Evolutionary conservation across 2,113 vertebrate species (phyloP).

Genomic region (Monopterus albus): DNA sequence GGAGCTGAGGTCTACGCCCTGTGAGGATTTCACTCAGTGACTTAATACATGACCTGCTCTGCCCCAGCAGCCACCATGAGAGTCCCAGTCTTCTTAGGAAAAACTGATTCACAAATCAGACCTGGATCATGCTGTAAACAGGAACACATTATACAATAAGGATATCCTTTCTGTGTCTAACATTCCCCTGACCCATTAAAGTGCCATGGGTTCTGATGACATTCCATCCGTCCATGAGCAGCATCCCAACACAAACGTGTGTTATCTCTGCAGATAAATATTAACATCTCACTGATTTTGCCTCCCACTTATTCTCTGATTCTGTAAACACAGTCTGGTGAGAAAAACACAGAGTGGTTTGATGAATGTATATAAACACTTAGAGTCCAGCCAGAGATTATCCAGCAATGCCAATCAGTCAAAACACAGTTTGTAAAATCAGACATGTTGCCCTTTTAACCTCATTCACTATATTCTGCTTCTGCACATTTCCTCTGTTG

Average conservation of each 20-base stretch:
- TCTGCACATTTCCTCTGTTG: too few relatives aligned
- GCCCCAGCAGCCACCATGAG: background rate
- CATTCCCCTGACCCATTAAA: background rate
- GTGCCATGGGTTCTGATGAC: too few relatives aligned
- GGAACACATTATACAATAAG: slow-evolving; percentile 22
- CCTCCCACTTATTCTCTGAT: slow-evolving; percentile 1
- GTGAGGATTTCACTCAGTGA: background rate
- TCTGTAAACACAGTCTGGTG: slow-evolving; percentile 22
- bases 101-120: background rate
- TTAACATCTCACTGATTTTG: slow-evolving; percentile 9
- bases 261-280: slow-evolving; percentile 30
- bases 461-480: too few relatives aligned
- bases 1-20: background rate
- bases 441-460: too few relatives aligned
- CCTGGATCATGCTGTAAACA: slow-evolving; percentile 1
- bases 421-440: too few relatives aligned
- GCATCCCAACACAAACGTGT: background rate
- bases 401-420: too few relatives aligned
- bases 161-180: background rate
- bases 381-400: too few relatives aligned
- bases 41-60: background rate
- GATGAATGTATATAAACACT: slow-evolving; percentile 10
- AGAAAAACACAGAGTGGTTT: slow-evolving; percentile 20
- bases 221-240: background rate
- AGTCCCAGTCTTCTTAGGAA: background rate